Conservation (phyloP, 1,140 invertebrate genomes). For the Epicauta chinensis region DNA sequence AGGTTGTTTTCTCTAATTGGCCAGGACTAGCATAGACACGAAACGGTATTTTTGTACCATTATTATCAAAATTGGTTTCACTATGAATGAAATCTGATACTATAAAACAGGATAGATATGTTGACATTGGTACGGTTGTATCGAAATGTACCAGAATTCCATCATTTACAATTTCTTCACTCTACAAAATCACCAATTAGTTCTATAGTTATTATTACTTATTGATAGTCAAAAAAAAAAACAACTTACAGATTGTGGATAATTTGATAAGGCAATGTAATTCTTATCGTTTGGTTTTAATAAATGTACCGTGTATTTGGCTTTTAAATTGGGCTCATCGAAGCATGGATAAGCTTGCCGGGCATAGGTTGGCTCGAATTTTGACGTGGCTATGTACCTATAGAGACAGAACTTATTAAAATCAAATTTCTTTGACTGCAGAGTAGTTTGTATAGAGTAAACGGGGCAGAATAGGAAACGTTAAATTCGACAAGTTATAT, state of each 20-base stretch:
- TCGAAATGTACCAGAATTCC: slow-evolving; percentile 57
- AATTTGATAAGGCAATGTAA: slow-evolving; percentile 76
- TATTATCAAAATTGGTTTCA: slow-evolving; percentile 47
- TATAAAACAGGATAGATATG: slow-evolving; percentile 86
- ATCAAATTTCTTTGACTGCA: too few relatives aligned
- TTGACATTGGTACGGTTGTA: slow-evolving; percentile 81
- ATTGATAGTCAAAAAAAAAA: not conserved
- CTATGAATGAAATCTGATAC: slow-evolving; percentile 71
- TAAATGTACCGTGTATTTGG: slow-evolving; percentile 73
- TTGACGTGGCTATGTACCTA: slow-evolving; percentile 81
- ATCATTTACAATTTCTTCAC: slow-evolving; percentile 26
- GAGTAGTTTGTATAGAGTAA: too few relatives aligned
- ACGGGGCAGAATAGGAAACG: too few relatives aligned
- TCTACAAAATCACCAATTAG: slow-evolving; percentile 11
- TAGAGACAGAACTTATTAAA: too few relatives aligned
- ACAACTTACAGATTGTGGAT: slow-evolving; percentile 54
- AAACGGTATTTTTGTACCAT: slow-evolving; percentile 51
- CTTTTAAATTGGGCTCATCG: slow-evolving; percentile 92
- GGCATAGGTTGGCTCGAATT: slow-evolving; percentile 92
- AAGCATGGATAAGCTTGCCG: slow-evolving; percentile 90
- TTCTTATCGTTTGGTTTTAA: slow-evolving; percentile 54
- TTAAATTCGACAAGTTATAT: too few relatives aligned
- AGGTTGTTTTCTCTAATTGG: slow-evolving; percentile 70
- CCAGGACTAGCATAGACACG: slow-evolving; percentile 67
- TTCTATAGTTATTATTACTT: not conserved